phyloP scores from a whole-genome alignment of 2,113 vertebrate genomes.

The Pteruthius melanotis region DNA sequence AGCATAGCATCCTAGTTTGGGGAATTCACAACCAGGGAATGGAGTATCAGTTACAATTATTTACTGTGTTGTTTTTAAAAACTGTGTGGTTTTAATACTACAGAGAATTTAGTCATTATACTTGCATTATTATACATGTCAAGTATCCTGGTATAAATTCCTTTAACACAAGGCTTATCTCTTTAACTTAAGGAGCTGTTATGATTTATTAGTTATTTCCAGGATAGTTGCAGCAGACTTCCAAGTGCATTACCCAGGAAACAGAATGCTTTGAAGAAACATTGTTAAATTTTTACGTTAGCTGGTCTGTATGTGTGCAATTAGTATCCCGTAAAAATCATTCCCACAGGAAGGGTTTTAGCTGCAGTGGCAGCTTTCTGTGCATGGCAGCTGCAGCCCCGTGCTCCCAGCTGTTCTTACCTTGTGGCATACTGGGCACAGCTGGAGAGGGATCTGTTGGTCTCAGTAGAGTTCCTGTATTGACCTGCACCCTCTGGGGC shows the following conservation, averaged over 20 bases:
- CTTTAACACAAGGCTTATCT: background rate
- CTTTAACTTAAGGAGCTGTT: background rate
- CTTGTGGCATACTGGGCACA: fast-evolving
- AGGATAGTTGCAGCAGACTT: background rate
- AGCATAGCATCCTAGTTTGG: background rate
- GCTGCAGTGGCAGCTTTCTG: background rate
- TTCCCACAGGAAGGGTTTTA: background rate
- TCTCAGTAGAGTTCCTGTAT: background rate
- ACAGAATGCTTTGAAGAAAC: background rate
- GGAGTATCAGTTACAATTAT: background rate
- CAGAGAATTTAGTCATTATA: background rate
- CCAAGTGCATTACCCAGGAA: background rate
- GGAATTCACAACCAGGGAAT: background rate
- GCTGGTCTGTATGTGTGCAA: background rate
- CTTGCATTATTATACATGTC: background rate
- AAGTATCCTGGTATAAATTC: background rate
- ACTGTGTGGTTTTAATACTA: background rate
- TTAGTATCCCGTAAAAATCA: background rate
- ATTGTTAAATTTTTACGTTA: background rate
- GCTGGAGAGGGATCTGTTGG: background rate
- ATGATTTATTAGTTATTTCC: background rate
- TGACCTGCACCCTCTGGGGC: background rate
- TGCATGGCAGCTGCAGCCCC: background rate
- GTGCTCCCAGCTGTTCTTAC: background rate
- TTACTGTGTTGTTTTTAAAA: background rate